Evolutionary conservation across 2,113 vertebrate genomes (phyloP), one percentile per base, ranked within the genome.

Genomic region (Nibea albiflora): DNA sequence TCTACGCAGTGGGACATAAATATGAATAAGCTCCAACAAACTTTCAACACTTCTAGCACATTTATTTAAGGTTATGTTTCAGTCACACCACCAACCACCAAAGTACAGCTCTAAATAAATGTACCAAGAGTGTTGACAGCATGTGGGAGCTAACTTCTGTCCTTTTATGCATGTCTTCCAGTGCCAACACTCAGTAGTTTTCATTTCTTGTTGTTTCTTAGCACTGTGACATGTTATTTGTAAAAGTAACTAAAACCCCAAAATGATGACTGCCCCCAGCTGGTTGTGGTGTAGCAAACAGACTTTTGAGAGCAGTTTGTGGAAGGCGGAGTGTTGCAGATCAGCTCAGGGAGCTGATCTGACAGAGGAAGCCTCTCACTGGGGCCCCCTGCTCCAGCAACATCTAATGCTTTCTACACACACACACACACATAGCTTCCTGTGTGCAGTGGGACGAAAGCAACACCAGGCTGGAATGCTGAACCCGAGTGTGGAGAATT

Each of bases 401-500:
- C 83, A 83, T 64, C 49, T 50, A 71, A 81, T 67, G 73, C 73
- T 61, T 64, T 58, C 4, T 12, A 22, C 15, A 54, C 72, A 70
- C 49, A 19, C 54, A 49, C 24, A 22, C 28, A 71, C 12, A 24
- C n/a, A 44, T 4, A 46, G 54, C 52, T 83, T 88, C 80, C 78
- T 65, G 66, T 72, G 80, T 76, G 85, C 75, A 84, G 60, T 73
- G 78, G 73, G 79, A 86, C 46, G 80, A 85, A 85, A 83, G 88
- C 87, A 88, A 88, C 86, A 82, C 70, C 79, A 78, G 69, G 73
- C 84, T 88, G 89, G 90, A 92, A 93, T 93, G 90, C 78, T 76
- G 87, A 90, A 67, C 81, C 77, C 49, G 28, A 85, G 88, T 90
- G 92, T 88, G 88, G 85, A 88, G 80, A 91, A 87, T 90, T 90